Conservation (phyloP, 2,797 vertebrate genomes). For the Brotula barbata region DNA sequence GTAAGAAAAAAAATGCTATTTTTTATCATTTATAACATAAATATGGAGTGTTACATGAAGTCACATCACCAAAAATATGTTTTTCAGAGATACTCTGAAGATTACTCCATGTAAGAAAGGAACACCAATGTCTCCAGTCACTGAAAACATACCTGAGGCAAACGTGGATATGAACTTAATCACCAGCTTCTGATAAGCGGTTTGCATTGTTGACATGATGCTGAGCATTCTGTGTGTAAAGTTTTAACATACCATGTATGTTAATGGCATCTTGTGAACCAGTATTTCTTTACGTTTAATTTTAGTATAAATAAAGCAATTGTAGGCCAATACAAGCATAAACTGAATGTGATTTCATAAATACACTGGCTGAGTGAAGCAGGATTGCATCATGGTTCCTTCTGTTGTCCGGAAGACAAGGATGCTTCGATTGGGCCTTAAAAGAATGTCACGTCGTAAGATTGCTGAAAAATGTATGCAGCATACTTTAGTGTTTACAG, state of each 20-base stretch:
- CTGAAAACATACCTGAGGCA: conserved; percentile 79
- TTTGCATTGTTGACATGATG: conserved; percentile 6
- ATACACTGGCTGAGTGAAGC: not conserved
- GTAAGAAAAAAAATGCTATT: conserved; percentile 66
- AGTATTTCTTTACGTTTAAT: conserved; percentile 31
- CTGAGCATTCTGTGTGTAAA: not conserved
- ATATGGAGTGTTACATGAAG: no score
- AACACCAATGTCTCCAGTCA: conserved; percentile 83
- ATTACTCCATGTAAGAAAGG: conserved; percentile 74
- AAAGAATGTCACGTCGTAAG: conserved; percentile 25
- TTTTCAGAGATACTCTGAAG: conserved; percentile 81
- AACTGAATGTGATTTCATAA: not conserved
- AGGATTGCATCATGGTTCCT: conserved; percentile 5
- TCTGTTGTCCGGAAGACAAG: conserved; percentile 7
- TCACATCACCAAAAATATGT: conserved; percentile 2
- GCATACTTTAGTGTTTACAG: conserved; percentile 33
- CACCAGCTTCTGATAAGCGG: conserved; percentile 51
- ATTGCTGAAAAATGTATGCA: conserved; percentile 27
- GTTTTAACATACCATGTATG: conserved; percentile 72
- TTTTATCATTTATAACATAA: not conserved
- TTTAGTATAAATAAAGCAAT: conserved; percentile 57
- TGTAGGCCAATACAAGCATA: not conserved
- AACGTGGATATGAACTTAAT: conserved; percentile 73
- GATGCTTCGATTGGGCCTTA: not conserved
- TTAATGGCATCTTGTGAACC: conserved; percentile 16